Evolutionary conservation across 2,797 vertebrate species (phyloP), one percentile per base, ranked within the genome.

Genomic region (Parauchenoglanis ngamensis): DNA sequence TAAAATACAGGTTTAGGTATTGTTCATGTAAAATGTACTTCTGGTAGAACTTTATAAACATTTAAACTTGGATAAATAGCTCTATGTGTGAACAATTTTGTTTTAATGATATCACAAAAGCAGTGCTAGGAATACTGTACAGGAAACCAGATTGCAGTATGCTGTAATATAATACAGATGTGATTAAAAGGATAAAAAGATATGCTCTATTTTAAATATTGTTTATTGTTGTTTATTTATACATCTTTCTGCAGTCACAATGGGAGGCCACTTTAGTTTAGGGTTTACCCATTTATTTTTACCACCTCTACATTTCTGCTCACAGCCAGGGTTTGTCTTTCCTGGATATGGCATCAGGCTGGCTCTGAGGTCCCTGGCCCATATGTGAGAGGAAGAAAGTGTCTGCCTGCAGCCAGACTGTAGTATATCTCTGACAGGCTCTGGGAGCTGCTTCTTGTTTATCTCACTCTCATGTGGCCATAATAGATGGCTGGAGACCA

Each of bases 361-460:
- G 78, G 85, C 61, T 86, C 83, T 73, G 12, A 78, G 85, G 82
- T 92, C 90, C 76, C 87, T 88, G 72, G 89, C 89, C 90, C 89
- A 91, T 59, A 91, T 93, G 92, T 93, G 91, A 91, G 91, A 92
- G 88, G 91, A 94, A 94, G 95, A 95, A 95, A 92, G 86, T 86
- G 92, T 87, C 93, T 91, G 90, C 90, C 93, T 89, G 90, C 87
- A 88, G 68, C 72, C 89, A 68, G 84, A 31, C 76, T 79, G 91
- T 92, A 86, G 91, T 95, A 94, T 94, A 94, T 95, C 93, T 94
- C 89, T 89, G 89, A 91, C 91, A 89, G 88, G 70, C 89, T 68
- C 85, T 91, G 92, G 91, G 90, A 91, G 89, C 40, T 67, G 87
- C 73, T 86, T 84, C 85, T 85, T 68, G 76, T 85, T 88, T 73